These are phyloP conservation scores for Papilio demoleus DNA, from an alignment of 2,888 invertebrate species.

Conservation along the genomic window DNA sequence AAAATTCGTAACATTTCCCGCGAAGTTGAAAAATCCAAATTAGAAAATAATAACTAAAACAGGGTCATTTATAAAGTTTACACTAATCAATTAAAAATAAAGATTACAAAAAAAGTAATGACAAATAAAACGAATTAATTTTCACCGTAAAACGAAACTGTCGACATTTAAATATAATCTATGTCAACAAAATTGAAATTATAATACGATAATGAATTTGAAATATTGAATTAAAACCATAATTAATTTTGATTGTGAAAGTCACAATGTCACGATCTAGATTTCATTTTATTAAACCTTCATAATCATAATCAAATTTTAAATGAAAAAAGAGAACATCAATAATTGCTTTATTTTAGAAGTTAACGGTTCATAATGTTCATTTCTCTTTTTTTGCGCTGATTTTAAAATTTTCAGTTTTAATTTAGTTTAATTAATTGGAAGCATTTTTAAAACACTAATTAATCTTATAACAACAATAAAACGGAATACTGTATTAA, in stretches of 20 bases:
- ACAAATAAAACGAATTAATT: conserved; percentile 22
- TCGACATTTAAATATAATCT: not conserved
- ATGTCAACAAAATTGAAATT: conserved; percentile 10
- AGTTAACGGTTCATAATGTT: no score
- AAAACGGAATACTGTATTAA: no score
- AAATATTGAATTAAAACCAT: not conserved
- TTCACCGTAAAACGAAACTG: conserved; percentile 1
- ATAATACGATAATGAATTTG: conserved; percentile 19
- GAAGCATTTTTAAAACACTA: no score
- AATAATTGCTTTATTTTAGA: no score
- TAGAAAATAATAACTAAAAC: not conserved
- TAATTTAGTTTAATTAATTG: no score
- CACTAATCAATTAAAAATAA: not conserved
- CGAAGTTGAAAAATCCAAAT: not conserved
- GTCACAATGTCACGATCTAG: conserved; percentile 26
- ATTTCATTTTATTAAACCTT: conserved; percentile 1
- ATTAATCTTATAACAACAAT: no score
- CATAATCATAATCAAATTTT: not conserved
- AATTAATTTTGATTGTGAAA: conserved; percentile 29
- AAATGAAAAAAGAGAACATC: not conserved
- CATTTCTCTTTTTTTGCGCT: no score
- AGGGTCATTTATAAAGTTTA: not conserved
- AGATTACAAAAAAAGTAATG: conserved; percentile 9
- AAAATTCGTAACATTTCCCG: not conserved
- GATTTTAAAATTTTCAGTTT: no score